Percentiles rank a stretch among this genome's conserved stretches.
phyloP scores from a whole-genome alignment of 2,797 vertebrate species.

The Anniella stebbinsi region DNA sequence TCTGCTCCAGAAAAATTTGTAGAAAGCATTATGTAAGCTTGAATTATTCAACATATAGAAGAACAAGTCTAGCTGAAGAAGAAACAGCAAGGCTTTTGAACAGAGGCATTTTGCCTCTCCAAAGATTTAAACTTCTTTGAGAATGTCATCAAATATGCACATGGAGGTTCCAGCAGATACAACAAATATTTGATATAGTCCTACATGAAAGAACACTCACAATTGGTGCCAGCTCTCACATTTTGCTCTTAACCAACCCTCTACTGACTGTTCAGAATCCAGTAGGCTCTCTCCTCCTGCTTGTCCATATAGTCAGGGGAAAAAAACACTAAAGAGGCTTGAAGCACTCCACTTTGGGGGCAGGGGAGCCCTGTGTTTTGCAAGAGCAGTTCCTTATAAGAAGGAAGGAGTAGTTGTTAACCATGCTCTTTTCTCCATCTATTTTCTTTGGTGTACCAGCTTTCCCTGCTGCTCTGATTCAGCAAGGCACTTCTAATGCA shows the following conservation, averaged over 20 bases:
- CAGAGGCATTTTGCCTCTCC: background rate
- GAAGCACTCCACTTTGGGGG: background rate
- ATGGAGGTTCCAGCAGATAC: background rate
- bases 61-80: background rate
- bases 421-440: background rate
- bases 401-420: background rate
- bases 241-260: background rate
- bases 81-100: background rate
- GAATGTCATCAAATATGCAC: background rate
- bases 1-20: background rate
- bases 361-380: background rate
- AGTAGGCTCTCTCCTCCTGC: too few species aligned
- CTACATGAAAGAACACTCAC: background rate
- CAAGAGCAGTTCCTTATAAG: background rate
- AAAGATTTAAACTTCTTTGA: background rate
- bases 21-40: background rate
- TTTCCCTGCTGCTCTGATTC: background rate
- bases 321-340: background rate
- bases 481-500: background rate
- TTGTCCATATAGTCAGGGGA: background rate
- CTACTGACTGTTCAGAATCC: background rate
- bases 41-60: background rate
- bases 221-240: background rate
- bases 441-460: background rate
- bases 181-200: background rate